phyloP scores from a whole-genome alignment of 2,797 vertebrate genomes.

The Tympanoctomys barrerae region DNA sequence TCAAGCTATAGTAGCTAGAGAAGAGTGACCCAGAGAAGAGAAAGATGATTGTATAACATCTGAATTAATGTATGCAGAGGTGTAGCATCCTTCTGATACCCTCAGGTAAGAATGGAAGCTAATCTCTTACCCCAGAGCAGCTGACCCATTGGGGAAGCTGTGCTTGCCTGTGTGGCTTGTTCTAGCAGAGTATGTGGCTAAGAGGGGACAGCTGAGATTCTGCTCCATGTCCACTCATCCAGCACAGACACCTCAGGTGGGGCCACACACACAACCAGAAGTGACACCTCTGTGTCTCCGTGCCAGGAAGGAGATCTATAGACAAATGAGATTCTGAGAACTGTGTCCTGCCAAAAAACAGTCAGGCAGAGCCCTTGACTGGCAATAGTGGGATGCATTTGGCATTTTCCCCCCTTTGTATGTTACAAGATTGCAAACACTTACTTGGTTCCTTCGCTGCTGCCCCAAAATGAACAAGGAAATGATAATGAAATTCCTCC shows the following conservation, averaged over 20 bases:
- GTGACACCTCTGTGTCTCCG: background rate
- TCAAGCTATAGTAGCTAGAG: background rate
- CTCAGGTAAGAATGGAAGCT: background rate
- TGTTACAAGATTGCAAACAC: background rate
- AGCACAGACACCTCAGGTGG: accelerated
- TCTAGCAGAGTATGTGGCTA: background rate
- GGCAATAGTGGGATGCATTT: background rate
- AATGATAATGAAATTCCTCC: background rate
- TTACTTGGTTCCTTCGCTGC: background rate
- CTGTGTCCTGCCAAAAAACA: background rate
- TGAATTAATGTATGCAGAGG: background rate
- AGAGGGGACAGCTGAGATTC: background rate
- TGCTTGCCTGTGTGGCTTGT: accelerated
- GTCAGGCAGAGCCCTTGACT: background rate
- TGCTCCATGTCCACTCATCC: background rate
- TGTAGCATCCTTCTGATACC: too few species aligned
- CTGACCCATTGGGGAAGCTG: too few species aligned
- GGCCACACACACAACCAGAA: accelerated
- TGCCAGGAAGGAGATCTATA: accelerated
- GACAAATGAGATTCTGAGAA: background rate
- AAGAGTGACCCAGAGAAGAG: background rate
- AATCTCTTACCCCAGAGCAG: background rate
- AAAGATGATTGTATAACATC: accelerated
- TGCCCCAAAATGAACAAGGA: background rate
- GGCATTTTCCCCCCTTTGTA: background rate